Percentiles rank a stretch among this genome's conserved stretches.
Conservation (phyloP, 2,888 invertebrate species). For the Drosophila recens region DNA sequence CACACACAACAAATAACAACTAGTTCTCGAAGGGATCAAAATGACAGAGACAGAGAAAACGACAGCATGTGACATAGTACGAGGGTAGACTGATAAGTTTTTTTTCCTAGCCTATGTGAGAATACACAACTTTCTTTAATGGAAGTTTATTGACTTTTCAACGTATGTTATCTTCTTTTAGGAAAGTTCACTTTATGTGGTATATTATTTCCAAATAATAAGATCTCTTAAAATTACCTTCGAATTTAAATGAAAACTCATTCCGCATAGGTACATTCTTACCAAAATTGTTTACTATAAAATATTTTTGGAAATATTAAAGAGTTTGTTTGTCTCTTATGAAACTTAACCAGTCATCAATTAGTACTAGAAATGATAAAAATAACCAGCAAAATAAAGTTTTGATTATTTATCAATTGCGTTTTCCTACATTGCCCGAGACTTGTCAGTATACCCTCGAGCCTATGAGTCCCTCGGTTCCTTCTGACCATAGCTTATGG, state of each 20-base stretch:
- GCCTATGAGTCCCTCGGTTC: slow-evolving; percentile 14
- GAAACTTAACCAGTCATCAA: background rate
- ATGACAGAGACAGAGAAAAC: background rate
- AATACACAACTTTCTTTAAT: background rate
- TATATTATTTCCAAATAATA: too few species aligned
- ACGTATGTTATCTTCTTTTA: too few species aligned
- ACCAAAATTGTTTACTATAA: background rate
- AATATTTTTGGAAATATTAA: background rate
- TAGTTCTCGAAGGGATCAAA: slow-evolving; percentile 28
- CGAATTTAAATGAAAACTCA: too few species aligned
- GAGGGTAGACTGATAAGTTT: background rate
- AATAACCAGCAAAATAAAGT: background rate
- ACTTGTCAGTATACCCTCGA: background rate
- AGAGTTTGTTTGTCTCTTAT: background rate
- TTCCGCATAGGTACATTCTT: too few species aligned
- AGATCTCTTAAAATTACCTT: too few species aligned
- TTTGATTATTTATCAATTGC: background rate
- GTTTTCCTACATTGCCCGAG: background rate
- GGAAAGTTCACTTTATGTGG: too few species aligned
- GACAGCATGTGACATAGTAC: slow-evolving; percentile 15
- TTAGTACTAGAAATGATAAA: background rate
- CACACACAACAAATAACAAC: slow-evolving; percentile 8
- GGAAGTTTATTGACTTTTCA: background rate
- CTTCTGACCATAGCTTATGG: slow-evolving; percentile 27
- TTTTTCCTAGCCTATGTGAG: background rate